Conservation (phyloP, 2,888 invertebrate species). For the Caenorhabditis sp. region DNA sequence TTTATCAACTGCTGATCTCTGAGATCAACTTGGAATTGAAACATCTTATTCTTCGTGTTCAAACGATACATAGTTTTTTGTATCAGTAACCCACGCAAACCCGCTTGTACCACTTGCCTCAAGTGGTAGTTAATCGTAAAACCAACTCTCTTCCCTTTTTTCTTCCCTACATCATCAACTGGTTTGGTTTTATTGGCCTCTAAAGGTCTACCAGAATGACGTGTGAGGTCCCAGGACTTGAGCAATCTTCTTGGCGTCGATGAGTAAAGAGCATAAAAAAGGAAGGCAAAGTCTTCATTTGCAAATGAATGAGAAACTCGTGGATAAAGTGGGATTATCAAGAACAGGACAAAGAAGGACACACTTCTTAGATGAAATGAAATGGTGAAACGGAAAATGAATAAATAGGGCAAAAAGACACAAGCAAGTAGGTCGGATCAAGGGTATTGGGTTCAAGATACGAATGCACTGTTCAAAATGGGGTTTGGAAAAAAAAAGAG, state of each 20-base stretch:
- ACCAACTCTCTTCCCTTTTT: not conserved
- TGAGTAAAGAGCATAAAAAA: constrained; percentile 37
- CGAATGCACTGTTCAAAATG: constrained; percentile 17
- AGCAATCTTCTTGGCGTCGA: constrained; percentile 6
- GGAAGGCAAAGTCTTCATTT: constrained; percentile 23
- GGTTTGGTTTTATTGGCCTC: constrained; percentile 54
- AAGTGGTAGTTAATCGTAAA: constrained; percentile 31
- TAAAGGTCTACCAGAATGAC: constrained; percentile 38
- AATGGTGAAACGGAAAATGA: constrained; percentile 24
- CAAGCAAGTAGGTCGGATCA: not conserved
- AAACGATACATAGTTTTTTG: not conserved
- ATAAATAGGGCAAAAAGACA: constrained; percentile 25
- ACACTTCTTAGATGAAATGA: constrained; percentile 13
- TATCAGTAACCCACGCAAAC: constrained; percentile 18
- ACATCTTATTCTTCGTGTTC: constrained; percentile 16
- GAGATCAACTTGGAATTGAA: constrained; percentile 5
- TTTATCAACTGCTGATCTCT: not conserved
- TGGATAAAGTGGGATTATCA: constrained; percentile 49
- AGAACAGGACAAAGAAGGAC: constrained; percentile 20
- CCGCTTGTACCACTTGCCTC: constrained; percentile 12
- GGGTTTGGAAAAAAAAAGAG: not conserved
- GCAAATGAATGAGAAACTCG: constrained; percentile 13
- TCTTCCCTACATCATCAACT: constrained; percentile 34
- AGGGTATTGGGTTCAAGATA: not conserved
- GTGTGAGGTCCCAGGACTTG: constrained; percentile 19